phyloP scores from a whole-genome alignment of 2,797 vertebrate species.

The Catamblyrhynchus diadema region DNA sequence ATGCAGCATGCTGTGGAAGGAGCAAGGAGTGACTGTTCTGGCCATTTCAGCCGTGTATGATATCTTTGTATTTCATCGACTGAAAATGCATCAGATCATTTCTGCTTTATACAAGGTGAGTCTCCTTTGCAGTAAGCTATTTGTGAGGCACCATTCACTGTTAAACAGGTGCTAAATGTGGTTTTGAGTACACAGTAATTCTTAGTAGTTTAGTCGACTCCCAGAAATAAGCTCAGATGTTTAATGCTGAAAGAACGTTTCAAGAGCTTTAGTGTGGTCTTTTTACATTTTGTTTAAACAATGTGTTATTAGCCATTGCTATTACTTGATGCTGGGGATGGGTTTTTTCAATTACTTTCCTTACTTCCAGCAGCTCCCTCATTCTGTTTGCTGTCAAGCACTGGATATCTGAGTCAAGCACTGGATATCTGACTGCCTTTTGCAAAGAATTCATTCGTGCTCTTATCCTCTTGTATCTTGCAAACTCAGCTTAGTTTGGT shows the following conservation, averaged over 20 bases:
- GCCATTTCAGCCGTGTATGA: slow-evolving; percentile 91
- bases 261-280: background rate
- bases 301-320: background rate
- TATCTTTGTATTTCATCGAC: slow-evolving; percentile 88
- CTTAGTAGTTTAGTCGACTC: background rate
- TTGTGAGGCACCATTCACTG: background rate
- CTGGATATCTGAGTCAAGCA: background rate
- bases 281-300: slow-evolving; percentile 10
- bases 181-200: background rate
- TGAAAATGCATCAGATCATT: slow-evolving; percentile 87
- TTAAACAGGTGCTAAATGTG: background rate
- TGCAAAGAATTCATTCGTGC: background rate
- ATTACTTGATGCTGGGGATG: background rate
- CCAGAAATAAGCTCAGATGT: background rate
- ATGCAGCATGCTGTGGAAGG: slow-evolving; percentile 98
- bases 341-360: background rate
- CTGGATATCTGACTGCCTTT: background rate
- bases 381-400: background rate
- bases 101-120: slow-evolving; percentile 89
- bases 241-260: background rate
- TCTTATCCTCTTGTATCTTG: slow-evolving; percentile 19
- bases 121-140: background rate
- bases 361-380: background rate
- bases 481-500: slow-evolving; percentile 18
- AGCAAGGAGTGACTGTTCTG: slow-evolving; percentile 95